Base-by-base conservation (phyloP, 2,888 invertebrate species). In the Platerodrilus igneus region DNA sequence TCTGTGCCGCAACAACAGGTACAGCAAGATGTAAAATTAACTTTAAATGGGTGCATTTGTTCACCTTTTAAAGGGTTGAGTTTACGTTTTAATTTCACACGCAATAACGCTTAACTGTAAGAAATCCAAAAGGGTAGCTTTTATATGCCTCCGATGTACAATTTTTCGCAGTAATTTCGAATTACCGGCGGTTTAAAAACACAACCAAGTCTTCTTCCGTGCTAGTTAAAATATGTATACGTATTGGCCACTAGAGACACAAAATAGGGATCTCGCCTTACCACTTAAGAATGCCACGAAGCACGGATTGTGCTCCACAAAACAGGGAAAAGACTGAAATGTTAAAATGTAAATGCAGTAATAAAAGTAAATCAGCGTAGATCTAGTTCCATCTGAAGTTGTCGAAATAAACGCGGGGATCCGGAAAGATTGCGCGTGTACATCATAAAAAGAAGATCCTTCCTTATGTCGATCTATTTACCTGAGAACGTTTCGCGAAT, bases 81-180 rank as follows among this genome's bases (percentile, higher is more conserved):
- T 60, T 61, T 60, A 60, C 58, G 59, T 64, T 67, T 66, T 68
- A 68, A 68, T 68, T 68, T 68, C 68, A 68, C 68, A 68, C 68
- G 61, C 68, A 67, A 68, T 68, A 68, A 67, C 65, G 55, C 57
- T 47, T 58, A 51, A 51, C 52, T 52, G 51, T 56, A 60, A 61
- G 58, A 59, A 62, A 59, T 47, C 50, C 50, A 55, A 63, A 62
- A 61, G 64, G 62, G 58, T 56, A 47, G 47, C 48, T 64, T 67
- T 67, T 67, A 67, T 65, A 49, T 53, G 62, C 59, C 67, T 66
- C 66, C 41, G 56, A 58, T 51, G 66, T 57, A 53, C 61, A 48
- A 63, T 68, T 66, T 64, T 62, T 62, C 56, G 58, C 52, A 57
- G 60, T 59, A 61, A 60, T 65, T 64, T 59, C 60, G 50, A 62